Evolutionary conservation across 2,888 invertebrate species (phyloP), one percentile per base, ranked within the genome.

Genomic region (Athalia circularis): DNA sequence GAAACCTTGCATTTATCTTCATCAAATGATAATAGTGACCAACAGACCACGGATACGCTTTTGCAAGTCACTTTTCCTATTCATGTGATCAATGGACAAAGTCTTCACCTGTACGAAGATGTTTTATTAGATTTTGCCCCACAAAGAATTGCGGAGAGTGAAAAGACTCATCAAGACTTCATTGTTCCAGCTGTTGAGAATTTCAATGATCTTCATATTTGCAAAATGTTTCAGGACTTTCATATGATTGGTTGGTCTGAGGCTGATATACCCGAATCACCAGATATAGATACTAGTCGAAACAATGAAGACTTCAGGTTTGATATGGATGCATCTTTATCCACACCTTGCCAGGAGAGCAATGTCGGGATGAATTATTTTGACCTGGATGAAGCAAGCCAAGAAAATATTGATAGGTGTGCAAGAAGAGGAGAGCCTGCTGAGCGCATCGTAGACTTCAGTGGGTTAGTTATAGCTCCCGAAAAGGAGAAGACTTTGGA

Each of bases 171-270:
- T 6, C 6, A 52, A 11, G 78, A 54, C 57, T 9, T 61, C 43
- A 65, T 79, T 5, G 80, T 84, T 9, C 90, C 89, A 76, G 80
- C 89, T 70, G 80, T 91, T 54, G 89, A 90, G 0, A 86, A 89
- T 0, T 89, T 91, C 79, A 85, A 82, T 0, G 88, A 87, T 6
- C 82, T 91, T 70, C 90, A 91, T 57, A 92, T 95, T 50, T 94
- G 94, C 86, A 92, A 92, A 74, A 92, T 93, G 0, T 93, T 95
- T 84, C 89, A 92, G 6, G 92, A 92, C 0, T 94, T 94, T 86
- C 92, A 92, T 48, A 93, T 94, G 75, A 91, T 89, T 77, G 92
- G 92, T 80, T 94, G 94, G 94, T 92, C 92, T 47, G 92, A 92
- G 0, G 91, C 92, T 61, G 91, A 91, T 47, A 92, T 93, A 79